These are phyloP conservation scores for Orthosia gothica DNA, from an alignment of 2,888 invertebrate genomes.

Conservation along the genomic window DNA sequence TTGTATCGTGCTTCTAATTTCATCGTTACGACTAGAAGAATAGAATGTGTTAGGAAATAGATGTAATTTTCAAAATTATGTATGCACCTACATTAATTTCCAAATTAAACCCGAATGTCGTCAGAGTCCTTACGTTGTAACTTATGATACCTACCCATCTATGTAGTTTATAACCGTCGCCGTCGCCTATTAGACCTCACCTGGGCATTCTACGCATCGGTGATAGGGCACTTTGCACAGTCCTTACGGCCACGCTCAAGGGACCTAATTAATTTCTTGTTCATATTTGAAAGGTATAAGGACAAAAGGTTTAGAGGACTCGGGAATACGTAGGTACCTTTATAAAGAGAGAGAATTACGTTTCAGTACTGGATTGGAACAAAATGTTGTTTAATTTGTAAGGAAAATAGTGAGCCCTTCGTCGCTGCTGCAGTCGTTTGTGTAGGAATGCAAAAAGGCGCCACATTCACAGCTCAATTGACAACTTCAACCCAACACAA, in stretches of 20 bases:
- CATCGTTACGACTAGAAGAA: too few relatives aligned
- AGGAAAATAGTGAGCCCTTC: background rate
- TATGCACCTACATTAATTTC: background rate
- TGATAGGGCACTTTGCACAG: constrained; percentile 41
- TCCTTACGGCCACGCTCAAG: constrained; percentile 27
- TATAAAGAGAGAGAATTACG: background rate
- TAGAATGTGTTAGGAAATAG: too few relatives aligned
- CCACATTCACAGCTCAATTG: too few relatives aligned
- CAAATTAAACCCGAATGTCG: constrained; percentile 9
- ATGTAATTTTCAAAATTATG: background rate
- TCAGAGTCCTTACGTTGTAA: constrained; percentile 12
- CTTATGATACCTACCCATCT: constrained; percentile 17
- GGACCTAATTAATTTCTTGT: constrained; percentile 56
- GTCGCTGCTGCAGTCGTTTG: too few relatives aligned
- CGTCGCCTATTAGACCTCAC: constrained; percentile 43
- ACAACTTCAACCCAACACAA: too few relatives aligned
- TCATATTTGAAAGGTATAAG: constrained; percentile 33
- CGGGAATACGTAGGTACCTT: background rate
- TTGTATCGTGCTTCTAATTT: background rate
- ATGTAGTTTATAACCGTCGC: constrained; percentile 23
- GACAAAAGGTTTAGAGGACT: constrained; percentile 33
- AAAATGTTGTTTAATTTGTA: too few relatives aligned
- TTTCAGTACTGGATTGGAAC: background rate
- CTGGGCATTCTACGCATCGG: constrained; percentile 44
- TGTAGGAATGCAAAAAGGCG: too few relatives aligned